phyloP scores from a whole-genome alignment of 92 coral and sea anemone species.

The Siderastrea radians region DNA sequence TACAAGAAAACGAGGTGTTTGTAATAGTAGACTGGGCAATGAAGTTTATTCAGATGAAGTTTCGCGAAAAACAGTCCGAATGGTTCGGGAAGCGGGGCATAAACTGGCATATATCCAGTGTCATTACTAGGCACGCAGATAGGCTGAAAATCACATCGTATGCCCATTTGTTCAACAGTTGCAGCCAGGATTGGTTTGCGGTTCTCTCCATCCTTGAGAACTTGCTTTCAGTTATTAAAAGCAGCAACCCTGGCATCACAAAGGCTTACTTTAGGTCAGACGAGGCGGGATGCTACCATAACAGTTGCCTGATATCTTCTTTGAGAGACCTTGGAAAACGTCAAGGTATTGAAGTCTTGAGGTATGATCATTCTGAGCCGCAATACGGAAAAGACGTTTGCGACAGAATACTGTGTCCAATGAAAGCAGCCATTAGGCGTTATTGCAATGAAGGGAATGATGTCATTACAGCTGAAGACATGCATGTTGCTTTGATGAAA shows the following conservation, averaged over 20 bases:
- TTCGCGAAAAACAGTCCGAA: conserved; percentile 29
- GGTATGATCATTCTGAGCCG: no score
- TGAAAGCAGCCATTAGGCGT: conserved; percentile 60
- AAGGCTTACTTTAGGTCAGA: no score
- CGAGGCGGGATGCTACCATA: no score
- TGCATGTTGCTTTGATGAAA: conserved; percentile 16
- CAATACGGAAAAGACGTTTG: no score
- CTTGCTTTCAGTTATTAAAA: conserved; percentile 18
- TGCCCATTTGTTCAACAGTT: conserved; percentile 63
- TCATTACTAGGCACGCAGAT: conserved; percentile 25
- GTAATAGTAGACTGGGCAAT: conserved; percentile 66
- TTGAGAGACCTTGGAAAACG: no score
- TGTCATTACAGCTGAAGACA: conserved; percentile 20
- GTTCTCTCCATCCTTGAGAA: conserved; percentile 53
- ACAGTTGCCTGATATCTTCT: no score
- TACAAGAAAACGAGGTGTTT: conserved; percentile 47
- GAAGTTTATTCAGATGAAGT: conserved; percentile 45
- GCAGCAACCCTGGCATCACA: no score
- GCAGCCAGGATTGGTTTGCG: conserved; percentile 69
- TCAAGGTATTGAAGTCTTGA: no score
- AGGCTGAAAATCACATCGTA: conserved; percentile 48
- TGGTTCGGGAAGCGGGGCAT: conserved; percentile 60
- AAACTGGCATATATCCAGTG: conserved; percentile 64
- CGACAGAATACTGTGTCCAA: conserved; percentile 34
- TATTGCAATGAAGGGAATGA: conserved; percentile 38